A percentile compares a stretch with the other conserved stretches of the same genome.
phyloP scores from a whole-genome alignment of 2,888 invertebrate species.

The Ochropacha duplaris region DNA sequence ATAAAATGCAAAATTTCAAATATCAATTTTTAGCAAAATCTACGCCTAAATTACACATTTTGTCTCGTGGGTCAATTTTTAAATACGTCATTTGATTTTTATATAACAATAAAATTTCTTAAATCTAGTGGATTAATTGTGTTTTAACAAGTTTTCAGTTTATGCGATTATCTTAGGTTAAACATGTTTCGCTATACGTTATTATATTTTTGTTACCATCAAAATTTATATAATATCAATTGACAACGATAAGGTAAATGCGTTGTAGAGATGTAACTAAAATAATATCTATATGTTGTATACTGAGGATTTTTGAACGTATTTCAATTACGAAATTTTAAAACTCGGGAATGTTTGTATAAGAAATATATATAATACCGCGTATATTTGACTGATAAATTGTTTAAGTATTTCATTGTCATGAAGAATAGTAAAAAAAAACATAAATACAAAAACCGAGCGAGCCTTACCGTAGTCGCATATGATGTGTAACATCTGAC shows the following conservation, averaged over 20 bases:
- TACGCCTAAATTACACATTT: conserved; percentile 16
- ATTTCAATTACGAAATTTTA: not conserved
- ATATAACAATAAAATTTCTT: conserved; percentile 23
- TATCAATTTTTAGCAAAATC: conserved; percentile 44
- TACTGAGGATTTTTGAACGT: conserved; percentile 9
- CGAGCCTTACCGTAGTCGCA: too few relatives aligned
- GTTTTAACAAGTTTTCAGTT: conserved; percentile 38
- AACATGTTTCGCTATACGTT: conserved; percentile 29
- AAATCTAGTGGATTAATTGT: conserved; percentile 25
- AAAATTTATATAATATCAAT: conserved; percentile 38
- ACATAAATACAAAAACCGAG: too few relatives aligned
- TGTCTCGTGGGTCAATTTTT: conserved; percentile 5
- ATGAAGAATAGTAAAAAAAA: not conserved
- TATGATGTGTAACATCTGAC: too few relatives aligned
- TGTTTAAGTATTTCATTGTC: not conserved
- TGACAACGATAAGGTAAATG: conserved; percentile 35
- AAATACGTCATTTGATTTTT: conserved; percentile 24
- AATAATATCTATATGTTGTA: conserved; percentile 13
- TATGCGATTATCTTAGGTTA: conserved; percentile 39
- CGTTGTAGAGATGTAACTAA: conserved; percentile 21
- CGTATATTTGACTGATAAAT: not conserved
- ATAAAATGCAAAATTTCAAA: conserved; percentile 34
- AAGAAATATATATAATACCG: not conserved
- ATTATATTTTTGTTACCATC: conserved; percentile 17
- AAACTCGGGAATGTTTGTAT: not conserved